phyloP scores from a whole-genome alignment of 37 sponge, comb jelly and placozoan species.

The Ephydatia muelleri region DNA sequence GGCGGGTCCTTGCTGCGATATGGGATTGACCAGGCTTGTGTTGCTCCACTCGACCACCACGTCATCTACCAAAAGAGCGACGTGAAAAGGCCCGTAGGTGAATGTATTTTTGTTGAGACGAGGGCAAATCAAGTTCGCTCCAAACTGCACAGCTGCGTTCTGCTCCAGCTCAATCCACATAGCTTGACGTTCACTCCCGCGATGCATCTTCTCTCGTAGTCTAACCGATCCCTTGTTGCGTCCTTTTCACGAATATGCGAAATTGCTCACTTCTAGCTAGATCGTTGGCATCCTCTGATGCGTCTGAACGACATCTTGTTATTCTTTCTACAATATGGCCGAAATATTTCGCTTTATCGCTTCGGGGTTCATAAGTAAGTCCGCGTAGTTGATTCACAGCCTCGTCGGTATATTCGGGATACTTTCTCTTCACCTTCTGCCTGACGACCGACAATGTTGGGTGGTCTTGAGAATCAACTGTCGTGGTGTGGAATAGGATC shows the following conservation, averaged over 20 bases:
- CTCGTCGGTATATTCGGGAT: too few species aligned
- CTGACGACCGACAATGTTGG: too few species aligned
- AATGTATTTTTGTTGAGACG: not conserved
- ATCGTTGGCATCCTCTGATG: too few species aligned
- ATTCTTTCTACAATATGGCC: not conserved
- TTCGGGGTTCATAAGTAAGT: not conserved
- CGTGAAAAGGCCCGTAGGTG: conserved; percentile 19
- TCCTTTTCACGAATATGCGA: too few species aligned
- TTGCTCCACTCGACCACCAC: conserved; percentile 12
- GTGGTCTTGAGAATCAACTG: too few species aligned
- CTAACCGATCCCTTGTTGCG: too few species aligned
- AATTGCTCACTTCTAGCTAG: too few species aligned
- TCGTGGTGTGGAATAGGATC: too few species aligned
- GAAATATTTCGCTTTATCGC: not conserved
- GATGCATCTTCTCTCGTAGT: too few species aligned
- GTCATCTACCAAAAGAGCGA: conserved; percentile 2
- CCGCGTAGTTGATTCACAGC: not conserved
- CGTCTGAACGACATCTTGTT: too few species aligned
- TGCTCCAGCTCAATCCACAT: conserved; percentile 4
- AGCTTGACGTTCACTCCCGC: too few species aligned
- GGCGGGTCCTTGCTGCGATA: not conserved
- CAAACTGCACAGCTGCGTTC: not conserved
- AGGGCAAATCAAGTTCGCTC: not conserved
- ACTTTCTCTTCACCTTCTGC: too few species aligned
- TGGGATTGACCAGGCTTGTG: not conserved